Percentiles rank a stretch among this genome's conserved stretches.
Evolutionary conservation across 2,113 vertebrate genomes (phyloP).

Genomic region (Notechis scutatus): DNA sequence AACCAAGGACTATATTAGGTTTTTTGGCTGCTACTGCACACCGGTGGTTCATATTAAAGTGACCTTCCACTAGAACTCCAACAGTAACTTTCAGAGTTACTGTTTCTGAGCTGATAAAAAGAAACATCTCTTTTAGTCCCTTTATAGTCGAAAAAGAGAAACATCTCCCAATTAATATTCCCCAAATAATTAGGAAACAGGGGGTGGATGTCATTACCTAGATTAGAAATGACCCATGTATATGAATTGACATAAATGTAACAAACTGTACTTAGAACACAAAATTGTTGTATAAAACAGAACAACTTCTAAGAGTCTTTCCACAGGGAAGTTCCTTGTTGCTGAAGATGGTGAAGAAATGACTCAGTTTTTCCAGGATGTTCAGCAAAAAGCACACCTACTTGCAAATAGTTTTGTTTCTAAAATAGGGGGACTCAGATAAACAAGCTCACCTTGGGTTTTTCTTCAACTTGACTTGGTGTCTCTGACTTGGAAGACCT

Average conservation of each 20-base stretch:
- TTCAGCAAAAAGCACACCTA: neutral
- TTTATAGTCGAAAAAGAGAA: neutral
- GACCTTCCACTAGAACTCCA: too few relatives aligned
- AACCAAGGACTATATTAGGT: too few relatives aligned
- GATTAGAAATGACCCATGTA: neutral
- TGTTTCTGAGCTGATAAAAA: neutral
- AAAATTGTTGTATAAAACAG: neutral
- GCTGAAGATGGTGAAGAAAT: neutral
- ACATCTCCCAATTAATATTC: neutral
- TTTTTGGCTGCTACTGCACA: too few relatives aligned
- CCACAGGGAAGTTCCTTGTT: neutral
- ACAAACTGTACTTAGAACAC: neutral
- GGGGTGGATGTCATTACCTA: neutral
- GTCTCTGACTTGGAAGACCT: slow-evolving; percentile 72
- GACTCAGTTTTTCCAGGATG: neutral
- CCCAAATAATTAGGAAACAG: neutral
- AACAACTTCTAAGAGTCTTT: neutral
- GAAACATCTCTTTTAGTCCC: neutral
- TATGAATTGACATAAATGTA: neutral
- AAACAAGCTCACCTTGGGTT: slow-evolving; percentile 75
- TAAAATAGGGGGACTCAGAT: neutral
- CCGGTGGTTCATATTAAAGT: too few relatives aligned
- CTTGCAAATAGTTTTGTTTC: neutral
- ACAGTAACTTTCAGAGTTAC: neutral
- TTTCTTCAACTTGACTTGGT: slow-evolving; percentile 67